phyloP scores from a whole-genome alignment of 1,140 invertebrate species.

The Diorhabda elongata region DNA sequence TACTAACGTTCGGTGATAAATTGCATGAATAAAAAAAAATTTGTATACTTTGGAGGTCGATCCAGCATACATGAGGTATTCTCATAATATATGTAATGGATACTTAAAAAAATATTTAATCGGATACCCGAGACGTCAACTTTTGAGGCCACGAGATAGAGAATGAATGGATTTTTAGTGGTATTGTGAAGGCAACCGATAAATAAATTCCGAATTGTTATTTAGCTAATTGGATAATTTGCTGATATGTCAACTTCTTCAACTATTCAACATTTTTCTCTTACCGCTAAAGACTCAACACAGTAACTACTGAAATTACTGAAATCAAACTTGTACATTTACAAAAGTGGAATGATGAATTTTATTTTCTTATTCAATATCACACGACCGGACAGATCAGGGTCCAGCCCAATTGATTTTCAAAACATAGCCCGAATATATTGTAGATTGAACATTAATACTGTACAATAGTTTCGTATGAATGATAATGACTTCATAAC shows the following conservation, averaged over 20 bases:
- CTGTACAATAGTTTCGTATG: too few species aligned
- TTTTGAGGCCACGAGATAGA: neutral
- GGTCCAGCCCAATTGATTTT: too few species aligned
- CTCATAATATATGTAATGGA: neutral
- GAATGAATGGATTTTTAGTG: neutral
- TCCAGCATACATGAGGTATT: too few species aligned
- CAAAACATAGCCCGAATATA: too few species aligned
- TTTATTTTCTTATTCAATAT: neutral
- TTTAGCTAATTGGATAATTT: constrained; percentile 3
- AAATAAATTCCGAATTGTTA: neutral
- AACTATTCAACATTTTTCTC: neutral
- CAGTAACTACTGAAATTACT: neutral
- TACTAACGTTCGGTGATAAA: too few species aligned
- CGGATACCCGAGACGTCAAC: neutral
- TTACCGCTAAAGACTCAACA: neutral
- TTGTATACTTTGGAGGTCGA: too few species aligned
- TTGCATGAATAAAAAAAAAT: too few species aligned
- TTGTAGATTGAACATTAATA: too few species aligned
- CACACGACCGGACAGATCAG: too few species aligned
- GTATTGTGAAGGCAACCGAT: constrained; percentile 1
- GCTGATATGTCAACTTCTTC: neutral
- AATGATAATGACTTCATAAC: too few species aligned
- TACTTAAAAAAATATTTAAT: neutral
- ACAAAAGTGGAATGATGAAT: neutral
- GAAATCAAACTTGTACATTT: constrained; percentile 2